These are phyloP conservation scores for Pandemis corylana DNA, from an alignment of 2,888 invertebrate species.

Conservation along the genomic window DNA sequence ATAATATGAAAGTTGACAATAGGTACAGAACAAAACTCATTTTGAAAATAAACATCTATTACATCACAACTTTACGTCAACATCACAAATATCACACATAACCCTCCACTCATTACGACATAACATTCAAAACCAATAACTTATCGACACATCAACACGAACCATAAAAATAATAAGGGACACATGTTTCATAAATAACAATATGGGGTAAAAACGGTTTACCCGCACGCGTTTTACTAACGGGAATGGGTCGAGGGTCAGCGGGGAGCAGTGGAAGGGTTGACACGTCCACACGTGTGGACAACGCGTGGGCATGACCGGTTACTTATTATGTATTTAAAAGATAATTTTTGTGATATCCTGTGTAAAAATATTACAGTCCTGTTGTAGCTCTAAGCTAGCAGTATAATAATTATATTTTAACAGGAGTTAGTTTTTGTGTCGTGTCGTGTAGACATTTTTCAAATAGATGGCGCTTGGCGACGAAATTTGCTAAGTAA, in stretches of 20 bases:
- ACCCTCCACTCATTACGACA: slow-evolving; percentile 45
- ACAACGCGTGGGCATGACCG: slow-evolving; percentile 44
- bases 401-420: no score
- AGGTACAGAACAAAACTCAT: no score
- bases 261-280: slow-evolving; percentile 68
- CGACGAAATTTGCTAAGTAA: no score
- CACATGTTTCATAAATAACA: slow-evolving; percentile 71
- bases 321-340: slow-evolving; percentile 25
- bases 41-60: background rate
- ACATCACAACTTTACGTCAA: background rate
- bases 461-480: no score
- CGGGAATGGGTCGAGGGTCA: slow-evolving; percentile 78
- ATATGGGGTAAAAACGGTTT: slow-evolving; percentile 70
- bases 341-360: background rate
- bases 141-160: slow-evolving; percentile 62
- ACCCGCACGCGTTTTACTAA: slow-evolving; percentile 73
- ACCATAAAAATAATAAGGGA: slow-evolving; percentile 64
- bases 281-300: slow-evolving; percentile 70
- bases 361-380: no score
- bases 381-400: no score
- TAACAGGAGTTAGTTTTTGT: no score
- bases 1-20: no score
- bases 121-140: slow-evolving; percentile 60
- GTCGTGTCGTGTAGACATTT: no score
- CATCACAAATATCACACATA: slow-evolving; percentile 26